Evolutionary conservation across 2,113 vertebrate genomes (phyloP), one percentile per base, ranked within the genome.

Genomic region (Myotis yumanensis): DNA sequence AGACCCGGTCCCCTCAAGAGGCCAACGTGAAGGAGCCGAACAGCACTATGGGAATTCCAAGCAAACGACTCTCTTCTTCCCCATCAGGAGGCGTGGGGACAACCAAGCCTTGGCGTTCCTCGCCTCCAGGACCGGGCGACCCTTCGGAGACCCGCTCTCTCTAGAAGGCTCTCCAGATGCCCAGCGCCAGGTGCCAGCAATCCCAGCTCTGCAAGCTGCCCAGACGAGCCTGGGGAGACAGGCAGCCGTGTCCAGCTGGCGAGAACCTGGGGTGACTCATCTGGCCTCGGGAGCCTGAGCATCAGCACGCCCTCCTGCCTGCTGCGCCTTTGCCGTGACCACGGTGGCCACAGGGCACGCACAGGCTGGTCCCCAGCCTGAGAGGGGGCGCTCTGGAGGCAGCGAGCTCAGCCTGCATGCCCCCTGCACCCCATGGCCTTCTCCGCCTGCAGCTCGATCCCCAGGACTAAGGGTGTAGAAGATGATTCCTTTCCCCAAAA

Each of bases 261-360:
- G 0, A 73, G 69, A 1, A 0, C 43, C 4, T 2, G 51, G 8
- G n/a, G 81, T 98, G 98, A 98, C 95, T 98, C 97, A 98, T 93
- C 54, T 92, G 95, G 96, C 96, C 82, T 83, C 17, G 0, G 30
- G 10, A 48, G 84, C 92, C 95, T 75, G 68, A 90, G 46, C 80
- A 43, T 94, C 93, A 92, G 88, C 0, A 0, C 25, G 54, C 95
- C 77, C 89, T 95, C 0, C 85, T 80, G 96, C 89, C 93, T 92
- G 86, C 88, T 54, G 82, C 30, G 54, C 46, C 89, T 54, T 20
- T 20, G 73, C 57, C 6, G 30, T 48, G 76, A n/a, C 68, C 25
- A 5, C 7, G 35, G 64, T 2, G 8, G 71, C 90, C 95, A 93
- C 46, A 91, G 82, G 77, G 94, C 96, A 95, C 35, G 64, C 32